These are phyloP conservation scores for Scelioninae gen. 1 DNA, from an alignment of 2,888 invertebrate species.

Conservation along the genomic window DNA sequence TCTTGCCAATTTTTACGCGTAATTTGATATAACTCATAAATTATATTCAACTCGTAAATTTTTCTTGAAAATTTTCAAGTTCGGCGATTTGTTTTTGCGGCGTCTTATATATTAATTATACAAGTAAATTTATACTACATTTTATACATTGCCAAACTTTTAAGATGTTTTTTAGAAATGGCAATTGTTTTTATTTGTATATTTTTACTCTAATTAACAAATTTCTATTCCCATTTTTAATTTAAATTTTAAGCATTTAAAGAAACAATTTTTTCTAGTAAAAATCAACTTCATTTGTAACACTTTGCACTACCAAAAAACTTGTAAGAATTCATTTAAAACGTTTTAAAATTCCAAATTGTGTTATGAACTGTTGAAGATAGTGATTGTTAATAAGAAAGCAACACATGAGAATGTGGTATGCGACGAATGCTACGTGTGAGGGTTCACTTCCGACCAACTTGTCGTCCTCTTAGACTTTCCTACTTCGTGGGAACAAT, in stretches of 20 bases:
- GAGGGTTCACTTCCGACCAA: constrained; percentile 68
- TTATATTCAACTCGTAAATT: constrained; percentile 42
- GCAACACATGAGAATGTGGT: constrained; percentile 65
- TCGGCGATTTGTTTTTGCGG: constrained; percentile 17
- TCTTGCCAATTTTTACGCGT: constrained; percentile 75
- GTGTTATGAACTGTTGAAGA: constrained; percentile 51
- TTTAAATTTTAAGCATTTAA: too few species aligned
- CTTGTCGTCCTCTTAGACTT: constrained; percentile 61
- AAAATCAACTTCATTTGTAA: too few species aligned
- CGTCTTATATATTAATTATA: neutral
- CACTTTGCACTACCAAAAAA: neutral
- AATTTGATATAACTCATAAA: constrained; percentile 68
- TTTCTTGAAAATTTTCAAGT: constrained; percentile 7
- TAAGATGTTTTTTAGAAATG: too few species aligned
- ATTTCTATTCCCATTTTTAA: too few species aligned
- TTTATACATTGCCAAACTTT: too few species aligned
- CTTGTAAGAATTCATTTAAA: neutral
- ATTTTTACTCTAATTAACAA: too few species aligned
- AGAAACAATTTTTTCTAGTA: too few species aligned
- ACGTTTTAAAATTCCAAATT: constrained; percentile 11
- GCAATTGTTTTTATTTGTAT: too few species aligned
- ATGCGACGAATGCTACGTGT: constrained; percentile 69
- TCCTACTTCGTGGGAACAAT: constrained; percentile 71
- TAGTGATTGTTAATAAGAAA: constrained; percentile 57
- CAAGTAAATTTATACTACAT: neutral